Base-by-base conservation (phyloP, 1,140 invertebrate species). In the Caenorhabditis tropicalis region DNA sequence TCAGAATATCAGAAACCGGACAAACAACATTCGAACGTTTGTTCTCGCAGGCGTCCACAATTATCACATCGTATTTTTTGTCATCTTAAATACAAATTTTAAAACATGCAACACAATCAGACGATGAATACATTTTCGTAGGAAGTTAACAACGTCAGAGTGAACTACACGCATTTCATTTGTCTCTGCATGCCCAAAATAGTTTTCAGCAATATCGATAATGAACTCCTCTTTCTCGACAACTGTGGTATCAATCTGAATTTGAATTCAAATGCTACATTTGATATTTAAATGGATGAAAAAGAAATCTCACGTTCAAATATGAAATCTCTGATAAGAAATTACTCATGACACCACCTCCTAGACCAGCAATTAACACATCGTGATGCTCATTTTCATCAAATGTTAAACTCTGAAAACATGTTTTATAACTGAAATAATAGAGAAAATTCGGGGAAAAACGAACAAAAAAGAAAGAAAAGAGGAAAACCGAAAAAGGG, bases 51-150 rank as follows among this genome's bases (percentile, higher is more conserved):
- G 65, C 65, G 19, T 74, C 65, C 0, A 74, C 36, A 46, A 74
- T 74, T 3, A 74, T 74, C 9, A 43, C 36, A n/a, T 74, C 65
- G 15, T 43, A 74, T 74, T 74, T 74, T 46, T 74, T 74, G 65
- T 74, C 36, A 74, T 74, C 65, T 74, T 19, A 43, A 74, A n/a
- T n/a, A n/a, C n/a, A 74, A 27, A 0, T n/a, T 27, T n/a, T n/a
- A 56, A 2, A 24, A 6, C 6, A 27, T 56, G 21, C 5, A 12
- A 19, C 0, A 51, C 12, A 51, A 3, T 51, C n/a, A 51, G n/a
- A n/a, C 7, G n/a, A n/a, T n/a, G n/a, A n/a, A 51, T 36, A 43
- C 36, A 24, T 43, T 74, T 27, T 24, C 36, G 19, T 24, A 43
- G 12, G n/a, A 43, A 74, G 15, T 74, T 36, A 2, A 74, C 65